These are phyloP conservation scores for Sycophaga agraensis DNA, from an alignment of 1,140 invertebrate species.

Conservation along the genomic window DNA sequence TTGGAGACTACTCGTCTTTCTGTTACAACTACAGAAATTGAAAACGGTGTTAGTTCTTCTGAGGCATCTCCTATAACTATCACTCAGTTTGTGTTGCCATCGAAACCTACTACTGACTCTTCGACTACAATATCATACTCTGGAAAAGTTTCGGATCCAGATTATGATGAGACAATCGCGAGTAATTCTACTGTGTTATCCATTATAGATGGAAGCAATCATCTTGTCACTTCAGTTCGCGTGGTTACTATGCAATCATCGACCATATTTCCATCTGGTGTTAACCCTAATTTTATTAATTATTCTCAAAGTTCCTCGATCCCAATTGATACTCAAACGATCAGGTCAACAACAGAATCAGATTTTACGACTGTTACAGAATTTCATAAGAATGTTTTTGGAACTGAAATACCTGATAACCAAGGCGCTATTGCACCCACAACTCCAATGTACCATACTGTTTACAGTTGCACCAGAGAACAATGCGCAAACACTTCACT, in stretches of 20 bases:
- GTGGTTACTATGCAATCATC: background rate
- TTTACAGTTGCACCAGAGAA: slow-evolving; percentile 29
- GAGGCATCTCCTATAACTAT: background rate
- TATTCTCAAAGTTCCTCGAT: background rate
- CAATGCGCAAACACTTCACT: slow-evolving; percentile 31
- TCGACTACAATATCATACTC: background rate
- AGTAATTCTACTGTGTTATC: background rate
- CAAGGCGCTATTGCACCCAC: background rate
- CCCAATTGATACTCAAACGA: background rate
- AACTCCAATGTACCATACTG: slow-evolving; percentile 1
- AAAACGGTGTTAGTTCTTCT: too few relatives aligned
- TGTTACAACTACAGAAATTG: background rate
- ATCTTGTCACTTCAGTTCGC: background rate
- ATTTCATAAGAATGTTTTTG: slow-evolving; percentile 14
- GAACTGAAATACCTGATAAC: background rate
- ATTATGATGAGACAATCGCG: slow-evolving; percentile 7
- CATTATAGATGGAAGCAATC: background rate
- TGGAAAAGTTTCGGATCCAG: background rate
- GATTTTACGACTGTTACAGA: slow-evolving; percentile 17
- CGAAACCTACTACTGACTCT: background rate
- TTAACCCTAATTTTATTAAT: background rate
- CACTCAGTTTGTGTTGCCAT: background rate
- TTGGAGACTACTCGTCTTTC: too few relatives aligned
- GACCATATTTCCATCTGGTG: background rate
- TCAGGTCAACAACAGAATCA: background rate